Conservation (phyloP, 2,797 vertebrate species). For the Catharus ustulatus region DNA sequence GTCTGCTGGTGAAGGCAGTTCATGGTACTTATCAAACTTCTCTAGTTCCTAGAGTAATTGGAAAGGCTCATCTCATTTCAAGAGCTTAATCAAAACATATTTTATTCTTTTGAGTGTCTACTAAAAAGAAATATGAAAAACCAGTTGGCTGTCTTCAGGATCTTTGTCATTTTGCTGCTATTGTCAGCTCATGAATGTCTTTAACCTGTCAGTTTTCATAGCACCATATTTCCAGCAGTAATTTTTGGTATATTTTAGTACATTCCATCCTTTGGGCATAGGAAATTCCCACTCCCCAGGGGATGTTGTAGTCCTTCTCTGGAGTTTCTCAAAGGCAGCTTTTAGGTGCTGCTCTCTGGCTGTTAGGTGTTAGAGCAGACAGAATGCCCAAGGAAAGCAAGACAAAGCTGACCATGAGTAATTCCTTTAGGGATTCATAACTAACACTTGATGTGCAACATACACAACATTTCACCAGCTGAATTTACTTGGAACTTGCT, state of each 20-base stretch:
- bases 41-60: not conserved
- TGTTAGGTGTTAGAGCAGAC: not conserved
- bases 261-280: not conserved
- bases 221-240: not conserved
- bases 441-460: not conserved
- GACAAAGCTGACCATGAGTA: not conserved
- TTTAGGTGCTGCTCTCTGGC: not conserved
- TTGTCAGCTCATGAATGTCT: not conserved
- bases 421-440: not conserved
- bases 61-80: not conserved
- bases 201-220: not conserved
- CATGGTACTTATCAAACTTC: not conserved
- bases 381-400: not conserved
- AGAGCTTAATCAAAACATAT: not conserved
- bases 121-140: not conserved
- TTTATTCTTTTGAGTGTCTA: not conserved
- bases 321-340: not conserved
- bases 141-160: not conserved
- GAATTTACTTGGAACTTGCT: not conserved
- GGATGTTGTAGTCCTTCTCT: not conserved
- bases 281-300: not conserved
- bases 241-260: not conserved
- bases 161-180: not conserved
- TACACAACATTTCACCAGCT: not conserved
- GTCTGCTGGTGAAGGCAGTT: not conserved